Conservation (phyloP, 2,888 invertebrate genomes). For the Yponomeuta cagnagella region DNA sequence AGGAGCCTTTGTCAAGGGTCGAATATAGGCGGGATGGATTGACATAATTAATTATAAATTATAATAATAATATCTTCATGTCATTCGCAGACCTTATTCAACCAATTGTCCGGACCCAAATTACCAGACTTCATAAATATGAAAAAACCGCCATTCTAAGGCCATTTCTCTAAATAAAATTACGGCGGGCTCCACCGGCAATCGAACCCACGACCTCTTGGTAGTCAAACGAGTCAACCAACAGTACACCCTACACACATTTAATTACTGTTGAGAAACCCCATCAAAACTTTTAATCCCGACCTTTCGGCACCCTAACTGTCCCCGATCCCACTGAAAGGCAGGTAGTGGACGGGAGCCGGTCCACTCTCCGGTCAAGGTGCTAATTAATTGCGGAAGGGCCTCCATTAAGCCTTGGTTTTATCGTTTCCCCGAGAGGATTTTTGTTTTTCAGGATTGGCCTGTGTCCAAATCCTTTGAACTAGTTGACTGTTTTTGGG, state of each 20-base stretch:
- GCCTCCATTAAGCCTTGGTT: slow-evolving; percentile 63
- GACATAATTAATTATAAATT: too few species aligned
- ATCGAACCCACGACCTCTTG: too few species aligned
- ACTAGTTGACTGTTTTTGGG: slow-evolving; percentile 18
- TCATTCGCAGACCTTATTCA: too few species aligned
- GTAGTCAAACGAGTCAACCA: too few species aligned
- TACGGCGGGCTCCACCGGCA: too few species aligned
- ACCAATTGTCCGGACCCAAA: too few species aligned
- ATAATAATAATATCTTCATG: too few species aligned
- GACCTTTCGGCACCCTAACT: not conserved
- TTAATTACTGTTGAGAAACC: not conserved
- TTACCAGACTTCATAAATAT: too few species aligned
- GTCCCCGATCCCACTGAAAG: slow-evolving; percentile 8
- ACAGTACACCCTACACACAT: not conserved
- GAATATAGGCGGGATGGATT: too few species aligned
- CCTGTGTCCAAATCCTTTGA: slow-evolving; percentile 55
- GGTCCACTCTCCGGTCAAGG: slow-evolving; percentile 34
- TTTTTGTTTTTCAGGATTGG: slow-evolving; percentile 57
- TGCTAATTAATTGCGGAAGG: slow-evolving; percentile 64
- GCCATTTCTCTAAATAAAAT: too few species aligned
- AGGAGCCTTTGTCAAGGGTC: too few species aligned
- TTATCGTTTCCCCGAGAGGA: slow-evolving; percentile 50
- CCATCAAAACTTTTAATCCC: slow-evolving; percentile 8
- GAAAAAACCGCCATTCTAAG: too few species aligned
- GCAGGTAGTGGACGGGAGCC: slow-evolving; percentile 23